Percentiles rank a stretch among this genome's conserved stretches.
Evolutionary conservation across 2,113 vertebrate genomes (phyloP).

Genomic region (Tinamus guttatus): DNA sequence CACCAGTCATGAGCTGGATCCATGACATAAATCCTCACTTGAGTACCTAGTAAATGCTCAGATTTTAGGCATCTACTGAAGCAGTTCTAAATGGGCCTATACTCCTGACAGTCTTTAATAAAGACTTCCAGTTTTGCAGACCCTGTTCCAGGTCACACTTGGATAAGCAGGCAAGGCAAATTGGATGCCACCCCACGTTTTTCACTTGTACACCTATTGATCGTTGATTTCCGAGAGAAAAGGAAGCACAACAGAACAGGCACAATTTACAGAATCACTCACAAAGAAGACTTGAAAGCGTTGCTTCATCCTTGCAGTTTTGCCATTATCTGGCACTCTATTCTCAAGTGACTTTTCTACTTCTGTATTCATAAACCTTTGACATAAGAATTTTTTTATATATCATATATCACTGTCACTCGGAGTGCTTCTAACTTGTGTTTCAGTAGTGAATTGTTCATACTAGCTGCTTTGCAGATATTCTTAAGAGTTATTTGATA

Average conservation of each 20-base stretch:
- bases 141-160: neutral
- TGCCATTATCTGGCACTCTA: neutral
- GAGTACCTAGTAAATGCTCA: neutral
- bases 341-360: neutral
- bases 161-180: neutral
- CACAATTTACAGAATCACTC: neutral
- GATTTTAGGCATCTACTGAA: neutral
- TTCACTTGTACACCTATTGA: rapidly evolving
- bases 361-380: neutral
- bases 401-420: neutral
- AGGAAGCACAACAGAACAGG: neutral
- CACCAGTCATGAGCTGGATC: neutral
- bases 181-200: neutral
- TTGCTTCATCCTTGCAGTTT: neutral
- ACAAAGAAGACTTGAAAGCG: neutral
- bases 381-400: neutral
- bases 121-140: neutral
- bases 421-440: neutral
- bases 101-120: neutral
- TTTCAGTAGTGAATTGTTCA: neutral
- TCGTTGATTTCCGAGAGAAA: neutral
- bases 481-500: neutral
- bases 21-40: neutral
- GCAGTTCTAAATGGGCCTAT: neutral
- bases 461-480: neutral